Evolutionary conservation across 2,888 invertebrate species (phyloP), one percentile per base, ranked within the genome.

Genomic region (Heteromyza rotundicornis): DNA sequence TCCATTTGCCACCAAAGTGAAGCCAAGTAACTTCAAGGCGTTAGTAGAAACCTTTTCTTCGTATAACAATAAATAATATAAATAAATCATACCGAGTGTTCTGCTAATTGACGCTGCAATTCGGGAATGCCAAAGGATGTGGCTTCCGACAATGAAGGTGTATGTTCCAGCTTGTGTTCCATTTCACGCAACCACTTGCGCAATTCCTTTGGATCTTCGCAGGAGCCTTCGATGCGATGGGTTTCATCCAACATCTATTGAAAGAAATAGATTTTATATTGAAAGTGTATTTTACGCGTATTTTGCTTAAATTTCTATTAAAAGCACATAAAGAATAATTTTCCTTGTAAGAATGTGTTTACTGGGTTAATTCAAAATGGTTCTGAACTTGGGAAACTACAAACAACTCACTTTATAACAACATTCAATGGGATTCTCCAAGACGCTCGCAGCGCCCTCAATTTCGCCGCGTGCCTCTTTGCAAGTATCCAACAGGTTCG

Each of bases 401-500:
- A 20, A 16, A 35, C 32, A 52, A 73, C 76, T 76, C 68, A 85
- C 86, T 82, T 79, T 78, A 22, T 71, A 70, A 50, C 72, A 73
- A 60, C 69, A 73, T 49, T 79, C 77, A 40, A 72, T 70, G 36
- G 75, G 68, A 61, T 70, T 71, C 54, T 74, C 71, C 62, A 72
- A 65, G 49, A 75, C 71, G 57, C 68, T 70, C 5, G 73, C 65
- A 53, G 71, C 75, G 59, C 78, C 77, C 70, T 83, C 83, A 47
- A 83, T 71, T 63, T 84, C 84, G 69, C 76, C 78, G 24, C 81
- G 73, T 1, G 84, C 82, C 82, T 90, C 90, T 82, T 89, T 89
- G 86, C 96, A 96, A 72, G 91, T 90, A 80, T 95, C 94, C 66
- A 96, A 91, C 71, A 96, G 90, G 84, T 95, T 92, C 77, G 93